Evolutionary conservation across 2,888 invertebrate genomes (phyloP), one percentile per base, ranked within the genome.

Genomic region (Ophion ventricosus): DNA sequence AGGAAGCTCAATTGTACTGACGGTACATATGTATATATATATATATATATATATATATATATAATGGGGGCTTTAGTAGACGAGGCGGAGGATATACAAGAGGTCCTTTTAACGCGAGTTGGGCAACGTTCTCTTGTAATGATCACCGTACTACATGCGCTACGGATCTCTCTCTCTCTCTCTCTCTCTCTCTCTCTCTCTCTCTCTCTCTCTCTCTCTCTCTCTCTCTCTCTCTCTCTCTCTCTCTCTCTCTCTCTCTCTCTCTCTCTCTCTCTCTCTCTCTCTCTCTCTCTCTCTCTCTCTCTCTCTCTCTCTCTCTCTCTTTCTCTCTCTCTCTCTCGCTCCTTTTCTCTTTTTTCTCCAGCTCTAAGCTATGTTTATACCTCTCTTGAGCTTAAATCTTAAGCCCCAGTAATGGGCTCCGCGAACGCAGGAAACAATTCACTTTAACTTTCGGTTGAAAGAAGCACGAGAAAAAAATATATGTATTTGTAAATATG

Each of bases 401-500:
- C 78, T 72, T 81, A 83, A 77, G 83, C 81, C 78, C 59, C 74
- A 57, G 75, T 78, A 81, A 85, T 83, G 80, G 78, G 78, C 74
- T 72, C 74, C 57, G 69, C 23, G 77, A 67, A 63, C 77, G 61
- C 77, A 69, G 76, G 76, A 84, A 84, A 82, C 81, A 84, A 84
- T 84, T 84, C 83, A 81, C 83, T 84, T 81, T 64, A 84, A 84
- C 81, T 75, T 76, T 80, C 29, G 72, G 74, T 75, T 25, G 73
- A 26, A 54, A 70, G 35, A 70, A 70, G 56, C 73, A 82, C 11
- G 82, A 70, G 63, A 26, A 25, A 72, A 70, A 63, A 26, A 63
- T 59, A 14, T 17, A 49, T 49, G 17, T 14, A 14, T 49, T 49
- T 49, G 49, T 49, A 49, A 17, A 49, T 17, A 49, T 49, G 49